Evolutionary conservation across 2,888 invertebrate species (phyloP).

Genomic region (Euproctis similis): DNA sequence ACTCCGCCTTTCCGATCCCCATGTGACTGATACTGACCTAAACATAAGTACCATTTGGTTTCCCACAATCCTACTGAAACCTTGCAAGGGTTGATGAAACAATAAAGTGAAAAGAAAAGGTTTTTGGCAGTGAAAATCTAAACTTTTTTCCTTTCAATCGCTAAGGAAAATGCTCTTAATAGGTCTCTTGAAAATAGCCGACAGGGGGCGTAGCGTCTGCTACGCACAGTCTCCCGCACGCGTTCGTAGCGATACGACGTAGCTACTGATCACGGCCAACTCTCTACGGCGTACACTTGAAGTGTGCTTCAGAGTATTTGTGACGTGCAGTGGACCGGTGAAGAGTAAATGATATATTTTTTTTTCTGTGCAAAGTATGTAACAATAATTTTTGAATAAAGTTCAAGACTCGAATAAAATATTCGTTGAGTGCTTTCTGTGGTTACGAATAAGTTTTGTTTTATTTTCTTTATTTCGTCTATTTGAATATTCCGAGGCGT

Average conservation of each 20-base stretch:
- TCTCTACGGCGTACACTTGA: slow-evolving; percentile 13
- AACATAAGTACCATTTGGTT: slow-evolving; percentile 17
- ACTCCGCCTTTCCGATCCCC: slow-evolving; percentile 13
- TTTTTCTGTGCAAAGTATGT: slow-evolving; percentile 15
- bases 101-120: slow-evolving; percentile 18
- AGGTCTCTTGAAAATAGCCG: slow-evolving; percentile 28
- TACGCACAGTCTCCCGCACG: slow-evolving; percentile 37
- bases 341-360: too few relatives aligned
- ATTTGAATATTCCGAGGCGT: slow-evolving; percentile 14
- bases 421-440: slow-evolving; percentile 17
- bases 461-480: slow-evolving; percentile 4
- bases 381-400: slow-evolving; percentile 14
- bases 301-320: slow-evolving; percentile 8
- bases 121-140: slow-evolving; percentile 9
- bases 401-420: slow-evolving; percentile 17
- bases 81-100: slow-evolving; percentile 17
- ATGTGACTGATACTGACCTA: slow-evolving; percentile 6
- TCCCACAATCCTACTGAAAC: slow-evolving; percentile 16
- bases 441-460: slow-evolving; percentile 19
- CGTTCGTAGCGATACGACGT: slow-evolving; percentile 27
- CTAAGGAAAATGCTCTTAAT: slow-evolving; percentile 17
- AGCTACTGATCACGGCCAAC: slow-evolving; percentile 22
- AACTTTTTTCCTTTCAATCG: too few relatives aligned
- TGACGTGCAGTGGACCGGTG: slow-evolving; percentile 19
- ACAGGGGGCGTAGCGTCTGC: slow-evolving; percentile 25